Evolutionary conservation across 2,888 invertebrate genomes (phyloP).

Genomic region (Bedellia somnulentella): DNA sequence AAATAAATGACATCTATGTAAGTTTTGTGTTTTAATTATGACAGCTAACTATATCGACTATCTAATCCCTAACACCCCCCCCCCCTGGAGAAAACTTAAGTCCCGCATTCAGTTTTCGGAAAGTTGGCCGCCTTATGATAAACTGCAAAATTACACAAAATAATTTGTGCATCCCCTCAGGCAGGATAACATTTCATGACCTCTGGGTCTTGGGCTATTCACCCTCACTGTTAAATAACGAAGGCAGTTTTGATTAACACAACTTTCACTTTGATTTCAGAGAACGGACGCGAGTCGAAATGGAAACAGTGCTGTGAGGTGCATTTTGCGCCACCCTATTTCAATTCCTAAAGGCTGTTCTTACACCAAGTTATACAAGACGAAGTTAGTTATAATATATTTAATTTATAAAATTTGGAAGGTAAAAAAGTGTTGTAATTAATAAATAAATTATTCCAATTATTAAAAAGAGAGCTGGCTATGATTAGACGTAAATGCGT

Average conservation of each 20-base stretch:
- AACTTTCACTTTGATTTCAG: conserved; percentile 23
- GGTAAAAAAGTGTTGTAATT: conserved; percentile 61
- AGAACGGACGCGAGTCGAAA: conserved; percentile 76
- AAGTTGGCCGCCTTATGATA: no score
- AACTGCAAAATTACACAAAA: no score
- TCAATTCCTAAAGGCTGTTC: conserved; percentile 62
- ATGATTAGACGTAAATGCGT: conserved; percentile 58
- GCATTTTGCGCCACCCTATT: conserved; percentile 52
- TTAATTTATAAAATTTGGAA: conserved; percentile 56
- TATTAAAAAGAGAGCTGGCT: conserved; percentile 58
- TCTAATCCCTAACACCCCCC: no score
- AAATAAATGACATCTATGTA: no score
- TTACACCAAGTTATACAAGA: conserved; percentile 62
- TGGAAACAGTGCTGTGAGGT: conserved; percentile 90
- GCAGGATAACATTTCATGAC: no score
- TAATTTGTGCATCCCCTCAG: no score
- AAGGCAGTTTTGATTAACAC: background rate
- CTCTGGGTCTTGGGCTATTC: background rate
- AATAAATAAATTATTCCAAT: conserved; percentile 64
- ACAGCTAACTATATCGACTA: no score
- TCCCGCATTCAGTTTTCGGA: no score
- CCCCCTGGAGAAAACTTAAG: no score
- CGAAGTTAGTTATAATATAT: conserved; percentile 56
- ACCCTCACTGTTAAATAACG: background rate
- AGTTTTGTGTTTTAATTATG: no score